Conservation (phyloP, 1,140 invertebrate genomes). For the Bombus picipes region DNA sequence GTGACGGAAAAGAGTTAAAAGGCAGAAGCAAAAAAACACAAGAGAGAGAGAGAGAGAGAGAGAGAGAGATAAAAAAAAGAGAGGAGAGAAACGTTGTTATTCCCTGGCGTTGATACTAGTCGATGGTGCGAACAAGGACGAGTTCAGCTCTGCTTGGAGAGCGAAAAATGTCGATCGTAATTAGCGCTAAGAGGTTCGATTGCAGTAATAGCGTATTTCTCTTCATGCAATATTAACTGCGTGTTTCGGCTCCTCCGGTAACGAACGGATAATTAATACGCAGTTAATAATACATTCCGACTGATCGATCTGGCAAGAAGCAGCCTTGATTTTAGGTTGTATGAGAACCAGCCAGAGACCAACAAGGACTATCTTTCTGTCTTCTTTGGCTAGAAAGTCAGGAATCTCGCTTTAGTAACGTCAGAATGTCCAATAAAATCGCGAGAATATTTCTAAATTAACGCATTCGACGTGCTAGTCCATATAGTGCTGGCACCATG, state of each 20-base stretch:
- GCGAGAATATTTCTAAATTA: neutral
- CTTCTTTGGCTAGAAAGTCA: neutral
- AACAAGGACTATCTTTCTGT: too few species aligned
- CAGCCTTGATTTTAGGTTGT: slow-evolving; percentile 5
- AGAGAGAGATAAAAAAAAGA: too few species aligned
- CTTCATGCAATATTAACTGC: slow-evolving; percentile 27
- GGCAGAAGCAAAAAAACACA: neutral
- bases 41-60: neutral
- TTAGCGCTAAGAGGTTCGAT: slow-evolving; percentile 48
- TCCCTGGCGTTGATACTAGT: slow-evolving; percentile 3
- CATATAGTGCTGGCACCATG: neutral
- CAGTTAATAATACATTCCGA: slow-evolving; percentile 40
- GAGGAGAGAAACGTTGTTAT: neutral
- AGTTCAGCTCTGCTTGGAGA: neutral
- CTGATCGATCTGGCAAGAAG: slow-evolving; percentile 22
- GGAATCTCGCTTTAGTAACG: neutral
- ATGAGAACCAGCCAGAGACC: neutral
- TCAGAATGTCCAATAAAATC: neutral
- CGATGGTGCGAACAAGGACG: slow-evolving; percentile 22
- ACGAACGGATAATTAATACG: slow-evolving; percentile 42
- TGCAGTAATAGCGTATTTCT: neutral
- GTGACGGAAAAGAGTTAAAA: neutral
- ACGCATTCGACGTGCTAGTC: neutral
- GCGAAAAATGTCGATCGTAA: slow-evolving; percentile 46
- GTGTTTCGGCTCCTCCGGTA: slow-evolving; percentile 29